Percentiles rank a stretch among this genome's conserved stretches.
phyloP scores from a whole-genome alignment of 2,113 vertebrate species.

The Cyprichromis sp. region DNA sequence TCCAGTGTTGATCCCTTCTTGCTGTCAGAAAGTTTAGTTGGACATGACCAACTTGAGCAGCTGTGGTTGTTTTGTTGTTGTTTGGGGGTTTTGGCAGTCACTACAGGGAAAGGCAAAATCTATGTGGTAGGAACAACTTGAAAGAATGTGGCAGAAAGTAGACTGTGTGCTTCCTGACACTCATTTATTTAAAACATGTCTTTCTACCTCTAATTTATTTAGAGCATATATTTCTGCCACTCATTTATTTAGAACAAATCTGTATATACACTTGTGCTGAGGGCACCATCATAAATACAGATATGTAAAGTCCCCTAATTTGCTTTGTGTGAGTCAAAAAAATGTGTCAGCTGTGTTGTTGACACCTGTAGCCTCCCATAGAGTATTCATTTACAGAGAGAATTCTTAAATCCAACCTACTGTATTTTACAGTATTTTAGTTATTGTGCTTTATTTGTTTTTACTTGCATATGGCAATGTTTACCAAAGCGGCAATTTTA shows the following conservation, averaged over 20 bases:
- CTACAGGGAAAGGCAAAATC: background rate
- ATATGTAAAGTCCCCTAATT: background rate
- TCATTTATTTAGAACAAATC: background rate
- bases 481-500: background rate
- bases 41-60: conserved; percentile 21
- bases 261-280: background rate
- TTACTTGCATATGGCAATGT: background rate
- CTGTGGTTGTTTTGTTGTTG: conserved; percentile 30
- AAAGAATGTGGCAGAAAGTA: background rate
- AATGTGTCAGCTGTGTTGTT: background rate
- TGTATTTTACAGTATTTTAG: background rate
- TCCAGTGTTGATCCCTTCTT: conserved; percentile 44
- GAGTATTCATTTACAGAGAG: background rate
- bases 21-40: conserved; percentile 57
- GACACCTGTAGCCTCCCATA: background rate
- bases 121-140: background rate
- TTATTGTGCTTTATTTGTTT: background rate
- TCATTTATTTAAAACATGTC: background rate
- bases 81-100: background rate
- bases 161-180: background rate
- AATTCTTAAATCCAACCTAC: background rate
- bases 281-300: background rate
- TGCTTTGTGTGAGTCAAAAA: background rate
- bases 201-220: background rate
- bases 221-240: background rate